Base-by-base conservation (phyloP, 2,113 vertebrate species). In the Mesoclemmys tuberculata region DNA sequence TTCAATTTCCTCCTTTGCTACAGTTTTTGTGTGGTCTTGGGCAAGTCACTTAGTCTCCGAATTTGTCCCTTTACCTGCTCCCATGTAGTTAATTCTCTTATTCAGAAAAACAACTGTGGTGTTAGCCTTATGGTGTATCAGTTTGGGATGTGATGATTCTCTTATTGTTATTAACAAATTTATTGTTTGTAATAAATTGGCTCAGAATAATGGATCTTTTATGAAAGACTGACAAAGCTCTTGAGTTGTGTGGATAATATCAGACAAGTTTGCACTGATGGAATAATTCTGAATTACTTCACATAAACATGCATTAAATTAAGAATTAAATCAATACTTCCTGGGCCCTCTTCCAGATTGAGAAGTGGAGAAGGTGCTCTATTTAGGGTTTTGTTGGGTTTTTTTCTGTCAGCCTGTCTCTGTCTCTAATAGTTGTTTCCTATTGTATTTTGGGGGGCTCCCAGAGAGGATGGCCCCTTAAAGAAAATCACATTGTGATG, bases 261-360 rank as follows among this genome's bases (percentile, higher is more conserved):
- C 90, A 91, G 1, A 0, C 31, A 26, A 77, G 44, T 83, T 88
- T 82, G 64, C 88, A 90, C 5, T 84, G 88, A 96, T 85, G 88
- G 56, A 84, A 84, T 26, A 16, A 55, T 80, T 95, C 84, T 80
- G 90, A 95, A 96, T 95, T 84, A 75, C 71, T 95, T 93, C 84
- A 78, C 84, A 94, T 68, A 41, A 91, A 94, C 18, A 44, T 38
- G 51, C 52, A 75, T 1, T 85, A 27, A 84, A 84, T 68, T 90
- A 95, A 77, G 78, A 90, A 93, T 9, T 55, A 71, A 91, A 96
- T 96, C 94, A 90, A 83, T 94, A 91, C 48, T 22, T 75, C 49
- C 93, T 80, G 85, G 82, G 84, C 80, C 46, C 21, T 82, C 27
- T 88, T 93, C 87, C 93, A 96, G 54, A 35, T 82, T 49, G 8